phyloP scores from a whole-genome alignment of 2,888 invertebrate genomes.

The Exocentrus adspersus region DNA sequence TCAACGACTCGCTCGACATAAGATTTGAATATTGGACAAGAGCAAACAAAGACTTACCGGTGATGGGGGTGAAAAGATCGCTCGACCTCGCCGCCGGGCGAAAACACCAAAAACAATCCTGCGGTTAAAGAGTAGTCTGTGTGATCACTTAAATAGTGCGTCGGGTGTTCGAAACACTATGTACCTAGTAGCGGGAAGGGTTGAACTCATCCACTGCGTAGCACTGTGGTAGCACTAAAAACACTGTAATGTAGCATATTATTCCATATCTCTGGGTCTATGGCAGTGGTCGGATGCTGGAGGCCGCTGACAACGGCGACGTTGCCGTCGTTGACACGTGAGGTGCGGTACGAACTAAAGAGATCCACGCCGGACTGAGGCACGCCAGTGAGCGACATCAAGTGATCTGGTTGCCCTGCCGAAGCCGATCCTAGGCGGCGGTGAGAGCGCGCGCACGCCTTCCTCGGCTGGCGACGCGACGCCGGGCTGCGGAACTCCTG shows the following conservation, averaged over 20 bases:
- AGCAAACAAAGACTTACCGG: conserved; percentile 38
- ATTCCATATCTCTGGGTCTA: conserved; percentile 23
- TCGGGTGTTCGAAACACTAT: conserved; percentile 10
- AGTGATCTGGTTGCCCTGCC: conserved; percentile 54
- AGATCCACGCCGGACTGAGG: conserved; percentile 44
- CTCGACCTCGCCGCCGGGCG: conserved; percentile 18
- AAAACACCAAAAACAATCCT: conserved; percentile 23
- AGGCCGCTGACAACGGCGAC: conserved; percentile 31
- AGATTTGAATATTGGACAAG: not conserved
- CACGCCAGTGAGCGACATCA: conserved; percentile 53
- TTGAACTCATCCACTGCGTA: conserved; percentile 9
- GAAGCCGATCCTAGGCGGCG: conserved; percentile 31
- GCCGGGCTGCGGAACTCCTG: conserved; percentile 49
- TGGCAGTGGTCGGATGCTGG: conserved; percentile 16
- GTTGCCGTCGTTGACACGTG: conserved; percentile 49
- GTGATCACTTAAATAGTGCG: not conserved
- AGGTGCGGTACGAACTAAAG: conserved; percentile 42
- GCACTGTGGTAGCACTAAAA: conserved; percentile 16
- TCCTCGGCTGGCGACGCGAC: conserved; percentile 24
- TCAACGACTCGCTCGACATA: conserved; percentile 17
- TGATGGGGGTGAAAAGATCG: conserved; percentile 21
- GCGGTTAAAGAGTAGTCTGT: not conserved
- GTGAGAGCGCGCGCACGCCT: conserved; percentile 33
- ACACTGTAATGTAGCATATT: conserved; percentile 12
- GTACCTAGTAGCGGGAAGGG: no score